Conservation (phyloP, 1,140 invertebrate genomes). For the Drosophila sp. region DNA sequence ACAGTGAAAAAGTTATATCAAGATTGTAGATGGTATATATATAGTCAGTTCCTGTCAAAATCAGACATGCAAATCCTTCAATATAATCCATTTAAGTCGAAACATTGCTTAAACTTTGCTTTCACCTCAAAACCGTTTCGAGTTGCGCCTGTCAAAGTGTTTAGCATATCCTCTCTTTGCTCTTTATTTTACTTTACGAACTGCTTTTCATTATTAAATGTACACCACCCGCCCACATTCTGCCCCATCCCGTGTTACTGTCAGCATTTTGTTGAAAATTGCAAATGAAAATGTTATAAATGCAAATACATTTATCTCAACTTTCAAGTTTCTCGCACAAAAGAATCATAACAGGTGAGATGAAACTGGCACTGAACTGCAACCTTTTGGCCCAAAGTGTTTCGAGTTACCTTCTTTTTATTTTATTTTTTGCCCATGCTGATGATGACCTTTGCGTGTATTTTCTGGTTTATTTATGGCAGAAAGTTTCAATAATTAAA, state of each 20-base stretch:
- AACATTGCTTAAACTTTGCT: slow-evolving; percentile 6
- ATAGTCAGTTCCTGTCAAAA: background rate
- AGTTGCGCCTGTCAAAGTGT: slow-evolving; percentile 5
- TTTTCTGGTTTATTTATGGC: slow-evolving; percentile 17
- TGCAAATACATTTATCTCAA: slow-evolving; percentile 19
- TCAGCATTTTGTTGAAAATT: slow-evolving; percentile 7
- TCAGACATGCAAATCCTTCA: slow-evolving; percentile 7
- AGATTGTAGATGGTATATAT: background rate
- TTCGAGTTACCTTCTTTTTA: slow-evolving; percentile 1
- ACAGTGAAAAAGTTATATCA: too few relatives aligned
- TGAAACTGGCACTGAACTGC: slow-evolving; percentile 9
- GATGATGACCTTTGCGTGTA: slow-evolving; percentile 4
- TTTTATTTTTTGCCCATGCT: background rate
- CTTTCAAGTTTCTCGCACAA: slow-evolving; percentile 12
- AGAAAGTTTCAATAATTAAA: slow-evolving; percentile 17
- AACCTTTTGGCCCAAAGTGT: slow-evolving; percentile 15
- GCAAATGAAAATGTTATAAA: slow-evolving; percentile 20
- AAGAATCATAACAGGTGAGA: slow-evolving; percentile 13
- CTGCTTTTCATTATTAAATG: background rate
- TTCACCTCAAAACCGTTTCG: slow-evolving; percentile 1
- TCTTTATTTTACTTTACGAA: background rate
- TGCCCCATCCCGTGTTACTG: background rate
- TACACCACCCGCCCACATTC: background rate
- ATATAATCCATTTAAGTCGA: slow-evolving; percentile 8
- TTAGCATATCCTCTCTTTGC: slow-evolving; percentile 1